Conservation (phyloP, 1,140 invertebrate species). For the Gonioctena quinquepunctata region DNA sequence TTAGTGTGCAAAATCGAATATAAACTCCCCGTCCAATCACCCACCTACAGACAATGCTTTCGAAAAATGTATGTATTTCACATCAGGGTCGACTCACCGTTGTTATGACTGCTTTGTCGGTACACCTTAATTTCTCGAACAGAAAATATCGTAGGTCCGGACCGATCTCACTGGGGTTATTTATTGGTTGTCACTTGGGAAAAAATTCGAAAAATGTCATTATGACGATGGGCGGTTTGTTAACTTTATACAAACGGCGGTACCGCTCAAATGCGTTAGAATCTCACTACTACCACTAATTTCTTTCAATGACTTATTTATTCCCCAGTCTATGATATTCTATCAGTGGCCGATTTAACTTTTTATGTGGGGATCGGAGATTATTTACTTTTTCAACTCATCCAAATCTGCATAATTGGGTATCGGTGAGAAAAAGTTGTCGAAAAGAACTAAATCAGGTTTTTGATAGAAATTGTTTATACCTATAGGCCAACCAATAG, state of each 20-base stretch:
- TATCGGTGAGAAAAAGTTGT: no score
- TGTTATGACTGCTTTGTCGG: conserved; percentile 28
- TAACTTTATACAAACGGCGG: conserved; percentile 32
- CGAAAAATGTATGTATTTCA: neutral
- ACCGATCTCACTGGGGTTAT: conserved; percentile 33
- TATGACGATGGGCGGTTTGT: conserved; percentile 39
- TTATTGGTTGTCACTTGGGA: conserved; percentile 38
- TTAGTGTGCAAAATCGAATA: conserved; percentile 13
- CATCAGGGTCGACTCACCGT: conserved; percentile 3
- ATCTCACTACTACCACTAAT: neutral
- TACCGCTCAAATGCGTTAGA: neutral
- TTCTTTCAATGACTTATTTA: neutral
- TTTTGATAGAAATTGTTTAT: no score
- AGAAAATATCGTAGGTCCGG: conserved; percentile 23
- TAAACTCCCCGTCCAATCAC: neutral
- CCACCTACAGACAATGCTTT: neutral
- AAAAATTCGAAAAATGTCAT: conserved; percentile 43
- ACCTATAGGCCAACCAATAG: no score
- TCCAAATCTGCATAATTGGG: no score
- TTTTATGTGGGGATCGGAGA: no score
- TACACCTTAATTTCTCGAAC: conserved; percentile 11
- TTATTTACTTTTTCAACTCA: no score
- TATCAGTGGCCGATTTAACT: no score
- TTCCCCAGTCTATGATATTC: no score
- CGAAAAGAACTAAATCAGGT: no score